phyloP scores from a whole-genome alignment of 1,140 invertebrate genomes.

The Eupristina koningsbergeri region DNA sequence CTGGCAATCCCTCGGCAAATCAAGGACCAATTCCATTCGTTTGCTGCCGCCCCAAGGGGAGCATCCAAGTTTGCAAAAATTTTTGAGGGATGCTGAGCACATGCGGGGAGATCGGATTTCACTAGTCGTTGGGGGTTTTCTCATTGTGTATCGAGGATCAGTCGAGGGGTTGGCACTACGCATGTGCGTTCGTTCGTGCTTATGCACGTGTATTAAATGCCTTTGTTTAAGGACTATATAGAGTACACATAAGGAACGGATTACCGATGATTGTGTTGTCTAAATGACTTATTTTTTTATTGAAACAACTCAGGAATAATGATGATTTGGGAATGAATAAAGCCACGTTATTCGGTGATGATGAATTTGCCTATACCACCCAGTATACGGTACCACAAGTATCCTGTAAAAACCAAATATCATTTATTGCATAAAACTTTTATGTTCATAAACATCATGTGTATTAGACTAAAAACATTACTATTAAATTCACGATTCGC shows the following conservation, averaged over 20 bases:
- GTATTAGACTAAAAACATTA: too few relatives aligned
- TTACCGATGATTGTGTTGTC: neutral
- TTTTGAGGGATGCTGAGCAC: conserved; percentile 42
- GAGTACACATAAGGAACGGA: neutral
- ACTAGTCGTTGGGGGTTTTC: conserved; percentile 37
- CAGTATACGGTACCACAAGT: too few relatives aligned
- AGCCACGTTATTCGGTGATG: too few relatives aligned
- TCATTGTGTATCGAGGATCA: neutral
- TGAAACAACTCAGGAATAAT: neutral
- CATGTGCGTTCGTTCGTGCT: neutral
- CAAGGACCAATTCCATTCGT: conserved; percentile 66
- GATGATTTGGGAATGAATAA: neutral
- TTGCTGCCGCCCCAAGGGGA: neutral
- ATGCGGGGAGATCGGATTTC: conserved; percentile 50
- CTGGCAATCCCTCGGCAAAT: conserved; percentile 68
- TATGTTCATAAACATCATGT: too few relatives aligned
- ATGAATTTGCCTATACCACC: too few relatives aligned
- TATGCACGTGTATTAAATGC: neutral
- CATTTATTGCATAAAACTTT: too few relatives aligned
- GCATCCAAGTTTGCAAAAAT: conserved; percentile 37
- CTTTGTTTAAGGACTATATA: neutral
- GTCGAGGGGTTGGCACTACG: neutral
- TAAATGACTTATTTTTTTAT: neutral
- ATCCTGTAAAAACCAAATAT: too few relatives aligned
- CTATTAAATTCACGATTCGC: too few relatives aligned